Conservation (phyloP, 2,888 invertebrate genomes). For the Corbicula japonica region DNA sequence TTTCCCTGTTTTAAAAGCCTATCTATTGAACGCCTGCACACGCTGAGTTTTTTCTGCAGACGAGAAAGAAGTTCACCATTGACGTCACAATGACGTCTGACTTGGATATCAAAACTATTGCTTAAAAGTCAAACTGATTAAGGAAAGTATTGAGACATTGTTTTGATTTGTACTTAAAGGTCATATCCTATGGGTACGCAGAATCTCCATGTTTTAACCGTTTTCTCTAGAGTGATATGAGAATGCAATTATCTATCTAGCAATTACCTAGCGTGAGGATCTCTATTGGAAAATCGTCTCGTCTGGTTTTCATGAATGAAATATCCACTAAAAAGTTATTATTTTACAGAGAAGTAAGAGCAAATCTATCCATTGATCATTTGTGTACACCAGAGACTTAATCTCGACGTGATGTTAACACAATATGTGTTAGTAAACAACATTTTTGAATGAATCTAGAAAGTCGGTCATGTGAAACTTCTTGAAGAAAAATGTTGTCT, state of each 20-base stretch:
- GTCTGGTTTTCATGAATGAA: constrained; percentile 4
- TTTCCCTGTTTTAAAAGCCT: no score
- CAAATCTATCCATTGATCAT: no score
- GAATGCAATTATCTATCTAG: constrained; percentile 13
- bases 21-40: constrained; percentile 38
- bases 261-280: background rate
- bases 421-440: no score
- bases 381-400: no score
- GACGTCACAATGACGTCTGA: constrained; percentile 63
- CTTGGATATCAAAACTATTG: constrained; percentile 36
- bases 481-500: no score
- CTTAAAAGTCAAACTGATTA: constrained; percentile 43
- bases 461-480: no score
- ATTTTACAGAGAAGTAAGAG: no score
- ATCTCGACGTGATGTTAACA: no score
- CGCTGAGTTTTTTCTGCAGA: constrained; percentile 31
- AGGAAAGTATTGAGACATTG: constrained; percentile 23
- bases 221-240: background rate
- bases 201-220: no score
- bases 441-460: no score
- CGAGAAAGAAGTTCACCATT: constrained; percentile 55
- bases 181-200: constrained; percentile 13
- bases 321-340: no score
- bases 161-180: constrained; percentile 19
- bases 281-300: background rate